These are phyloP conservation scores for Bos taurus DNA, from an alignment of 2,113 vertebrate genomes.

Conservation along the genomic window DNA sequence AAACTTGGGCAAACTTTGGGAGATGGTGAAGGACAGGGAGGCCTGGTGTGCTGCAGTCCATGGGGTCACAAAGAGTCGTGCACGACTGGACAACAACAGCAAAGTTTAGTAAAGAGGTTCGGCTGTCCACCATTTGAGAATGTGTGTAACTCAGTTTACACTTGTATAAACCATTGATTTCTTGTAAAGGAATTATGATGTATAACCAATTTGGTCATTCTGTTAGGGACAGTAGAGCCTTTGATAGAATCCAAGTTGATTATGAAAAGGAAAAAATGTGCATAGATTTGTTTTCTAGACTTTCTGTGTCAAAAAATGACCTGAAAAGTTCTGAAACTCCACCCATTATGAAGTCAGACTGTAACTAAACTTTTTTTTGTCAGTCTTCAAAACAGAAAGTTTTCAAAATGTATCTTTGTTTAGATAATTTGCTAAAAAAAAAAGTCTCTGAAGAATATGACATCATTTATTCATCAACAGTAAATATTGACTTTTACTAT, in stretches of 20 bases:
- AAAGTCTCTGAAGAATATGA: not conserved
- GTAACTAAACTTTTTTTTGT: constrained; percentile 5
- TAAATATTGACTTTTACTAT: not conserved
- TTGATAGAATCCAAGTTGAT: not conserved
- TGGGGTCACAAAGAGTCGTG: not conserved
- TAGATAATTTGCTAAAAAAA: not conserved
- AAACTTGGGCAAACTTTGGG: not conserved
- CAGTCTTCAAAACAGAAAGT: not conserved
- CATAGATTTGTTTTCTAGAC: not conserved
- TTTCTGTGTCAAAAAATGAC: constrained; percentile 1
- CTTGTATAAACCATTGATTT: not conserved
- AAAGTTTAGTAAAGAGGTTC: not conserved
- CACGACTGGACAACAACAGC: not conserved
- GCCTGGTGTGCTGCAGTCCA: not conserved
- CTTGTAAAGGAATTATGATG: not conserved
- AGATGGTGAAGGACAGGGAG: not conserved
- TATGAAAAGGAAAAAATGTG: not conserved
- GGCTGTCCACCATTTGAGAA: not conserved
- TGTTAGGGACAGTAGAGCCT: not conserved
- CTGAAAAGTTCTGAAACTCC: not conserved
- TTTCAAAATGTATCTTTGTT: not conserved
- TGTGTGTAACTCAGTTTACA: not conserved
- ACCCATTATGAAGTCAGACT: not conserved
- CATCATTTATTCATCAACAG: not conserved
- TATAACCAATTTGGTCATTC: not conserved